phyloP scores from a whole-genome alignment of 2,797 vertebrate genomes.

The Mallotus villosus region DNA sequence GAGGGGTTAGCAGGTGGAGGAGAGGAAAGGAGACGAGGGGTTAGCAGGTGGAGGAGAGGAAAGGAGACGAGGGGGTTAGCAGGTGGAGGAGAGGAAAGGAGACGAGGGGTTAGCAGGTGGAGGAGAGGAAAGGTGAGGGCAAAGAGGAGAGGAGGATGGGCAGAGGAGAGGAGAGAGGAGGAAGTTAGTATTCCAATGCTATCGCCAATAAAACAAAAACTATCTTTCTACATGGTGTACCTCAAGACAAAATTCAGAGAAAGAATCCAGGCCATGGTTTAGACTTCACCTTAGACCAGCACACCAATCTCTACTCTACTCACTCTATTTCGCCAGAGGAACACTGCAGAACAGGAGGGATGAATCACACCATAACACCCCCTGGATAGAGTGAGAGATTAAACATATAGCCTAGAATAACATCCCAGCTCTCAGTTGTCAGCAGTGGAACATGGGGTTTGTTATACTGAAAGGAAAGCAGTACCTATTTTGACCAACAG shows the following conservation, averaged over 20 bases:
- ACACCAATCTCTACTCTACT: neutral
- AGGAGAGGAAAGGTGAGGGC: conserved; percentile 41
- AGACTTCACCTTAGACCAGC: neutral
- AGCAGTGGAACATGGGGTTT: neutral
- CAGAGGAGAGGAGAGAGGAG: conserved; percentile 53
- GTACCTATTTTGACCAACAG: neutral
- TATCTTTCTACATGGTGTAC: neutral
- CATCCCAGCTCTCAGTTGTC: neutral
- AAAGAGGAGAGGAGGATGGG: conserved; percentile 72
- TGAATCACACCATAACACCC: neutral
- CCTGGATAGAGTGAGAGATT: neutral
- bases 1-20: neutral
- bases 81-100: neutral
- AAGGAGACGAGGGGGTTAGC: conserved; percentile 47
- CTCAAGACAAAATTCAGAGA: neutral
- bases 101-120: neutral
- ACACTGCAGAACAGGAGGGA: neutral
- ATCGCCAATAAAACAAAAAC: no score
- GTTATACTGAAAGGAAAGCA: neutral
- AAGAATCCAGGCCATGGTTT: neutral
- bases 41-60: neutral
- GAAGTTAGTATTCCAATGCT: conserved; percentile 26
- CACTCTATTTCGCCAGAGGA: neutral
- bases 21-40: neutral
- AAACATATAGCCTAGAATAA: neutral